Evolutionary conservation across 2,113 vertebrate genomes (phyloP).

Genomic region (Phylloscopus trochilus): DNA sequence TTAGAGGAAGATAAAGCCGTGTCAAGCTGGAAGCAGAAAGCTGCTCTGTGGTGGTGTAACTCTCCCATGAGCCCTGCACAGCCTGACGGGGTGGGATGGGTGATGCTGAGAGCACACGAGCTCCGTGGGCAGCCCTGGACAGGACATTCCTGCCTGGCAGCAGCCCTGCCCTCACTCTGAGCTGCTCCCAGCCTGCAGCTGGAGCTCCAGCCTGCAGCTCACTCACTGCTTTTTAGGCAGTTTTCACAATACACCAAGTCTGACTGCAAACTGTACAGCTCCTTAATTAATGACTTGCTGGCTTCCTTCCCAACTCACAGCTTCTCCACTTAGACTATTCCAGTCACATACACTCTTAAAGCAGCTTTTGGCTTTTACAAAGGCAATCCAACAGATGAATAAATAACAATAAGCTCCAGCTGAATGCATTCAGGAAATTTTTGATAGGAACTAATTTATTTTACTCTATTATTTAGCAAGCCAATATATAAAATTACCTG

Average conservation of each 20-base stretch:
- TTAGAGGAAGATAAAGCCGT: neutral
- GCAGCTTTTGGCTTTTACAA: constrained; percentile 40
- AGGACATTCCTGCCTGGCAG: fast-evolving
- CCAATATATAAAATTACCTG: constrained; percentile 39
- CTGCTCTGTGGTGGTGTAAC: neutral
- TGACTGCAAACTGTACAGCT: constrained; percentile 21
- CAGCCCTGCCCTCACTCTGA: fast-evolving
- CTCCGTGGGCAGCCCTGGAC: neutral
- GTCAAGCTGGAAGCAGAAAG: neutral
- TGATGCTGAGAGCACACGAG: fast-evolving
- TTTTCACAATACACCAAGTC: neutral
- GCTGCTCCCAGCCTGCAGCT: neutral
- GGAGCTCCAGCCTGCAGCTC: neutral
- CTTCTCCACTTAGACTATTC: constrained; percentile 26
- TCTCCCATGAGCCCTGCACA: neutral
- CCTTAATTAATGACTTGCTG: constrained; percentile 35
- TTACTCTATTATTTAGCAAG: constrained; percentile 58
- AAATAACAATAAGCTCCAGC: constrained; percentile 53
- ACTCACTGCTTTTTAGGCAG: neutral
- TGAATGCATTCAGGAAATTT: constrained; percentile 40
- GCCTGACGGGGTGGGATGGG: fast-evolving
- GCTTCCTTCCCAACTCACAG: neutral
- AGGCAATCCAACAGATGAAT: constrained; percentile 56
- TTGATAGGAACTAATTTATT: constrained; percentile 58
- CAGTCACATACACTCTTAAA: constrained; percentile 14